These are phyloP conservation scores for Romanogobio albipinnatus DNA, from an alignment of 2,113 vertebrate species.

Conservation along the genomic window DNA sequence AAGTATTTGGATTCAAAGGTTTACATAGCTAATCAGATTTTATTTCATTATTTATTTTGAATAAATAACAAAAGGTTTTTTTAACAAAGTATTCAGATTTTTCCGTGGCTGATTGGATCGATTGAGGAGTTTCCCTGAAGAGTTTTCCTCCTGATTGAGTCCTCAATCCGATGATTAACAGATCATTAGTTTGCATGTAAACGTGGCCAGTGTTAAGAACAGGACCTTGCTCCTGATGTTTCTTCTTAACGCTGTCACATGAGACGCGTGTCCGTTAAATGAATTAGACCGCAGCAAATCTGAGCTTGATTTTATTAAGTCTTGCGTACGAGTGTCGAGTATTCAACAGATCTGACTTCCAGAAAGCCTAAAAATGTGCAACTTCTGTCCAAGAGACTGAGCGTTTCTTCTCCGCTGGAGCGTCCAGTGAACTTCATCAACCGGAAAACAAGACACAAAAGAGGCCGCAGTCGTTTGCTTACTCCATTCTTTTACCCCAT, in stretches of 20 bases:
- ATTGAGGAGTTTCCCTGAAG: neutral
- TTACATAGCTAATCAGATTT: too few species aligned
- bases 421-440: neutral
- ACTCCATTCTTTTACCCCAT: neutral
- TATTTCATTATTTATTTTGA: too few species aligned
- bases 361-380: neutral
- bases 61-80: too few species aligned
- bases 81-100: neutral
- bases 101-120: neutral
- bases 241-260: neutral
- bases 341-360: neutral
- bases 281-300: neutral
- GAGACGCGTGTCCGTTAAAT: neutral
- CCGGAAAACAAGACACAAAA: slow-evolving; percentile 6
- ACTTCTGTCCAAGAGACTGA: too few species aligned
- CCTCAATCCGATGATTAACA: neutral
- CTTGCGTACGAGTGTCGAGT: neutral
- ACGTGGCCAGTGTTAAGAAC: neutral
- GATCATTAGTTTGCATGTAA: neutral
- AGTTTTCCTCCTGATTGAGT: neutral
- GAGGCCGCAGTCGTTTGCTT: neutral
- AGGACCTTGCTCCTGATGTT: neutral
- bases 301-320: neutral
- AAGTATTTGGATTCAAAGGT: too few species aligned
- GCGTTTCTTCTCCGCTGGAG: neutral